Base-by-base conservation (phyloP, 2,888 invertebrate genomes). In the Harpagoxenus sublaevis region DNA sequence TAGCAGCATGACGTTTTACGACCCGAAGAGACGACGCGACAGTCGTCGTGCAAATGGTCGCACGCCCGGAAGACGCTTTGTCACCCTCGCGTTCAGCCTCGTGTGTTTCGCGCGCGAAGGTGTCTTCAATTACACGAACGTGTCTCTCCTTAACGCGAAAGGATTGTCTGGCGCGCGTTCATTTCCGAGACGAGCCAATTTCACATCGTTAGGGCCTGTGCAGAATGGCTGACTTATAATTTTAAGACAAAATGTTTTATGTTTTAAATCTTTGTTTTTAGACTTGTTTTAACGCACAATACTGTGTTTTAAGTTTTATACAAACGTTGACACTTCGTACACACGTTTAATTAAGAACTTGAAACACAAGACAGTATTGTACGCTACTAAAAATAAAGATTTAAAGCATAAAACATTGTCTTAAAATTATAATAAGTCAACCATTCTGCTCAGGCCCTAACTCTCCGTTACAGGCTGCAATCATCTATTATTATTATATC, bases 1-100 rank as follows among this genome's bases (percentile, higher is more conserved):
- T 89, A 88, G 86, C 71, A 42, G 23, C 84, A 57, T 68, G 63
- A 66, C 70, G 68, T 60, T 90, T 89, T 89, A 89, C 85, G 89
- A 89, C 60, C 53, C 45, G 81, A 74, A 71, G 81, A 74, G 84
- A 88, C 84, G 87, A 81, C 79, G 84, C 84, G 87, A 81, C 79
- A 85, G 83, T 78, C 53, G 68, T 68, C 60, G 74, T 66, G 74
- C 85, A 79, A 85, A 89, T 78, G 75, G 75, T 23, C 78, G 83
- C 9, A 85, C 83, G 39, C 5, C 57, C 60, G 57, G 74, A 68
- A 75, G 83, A 74, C 78, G 77, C 83, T 86, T 70, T 83, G n/a
- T 45, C n/a, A 39, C 9, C n/a, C 35, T n/a, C 39, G 45, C 45
- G 66, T 42, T 31, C 35, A 39, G 15, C 42, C n/a, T 60, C 23